Evolutionary conservation across 1,140 invertebrate genomes (phyloP).

Genomic region (Procambarus virginalis): DNA sequence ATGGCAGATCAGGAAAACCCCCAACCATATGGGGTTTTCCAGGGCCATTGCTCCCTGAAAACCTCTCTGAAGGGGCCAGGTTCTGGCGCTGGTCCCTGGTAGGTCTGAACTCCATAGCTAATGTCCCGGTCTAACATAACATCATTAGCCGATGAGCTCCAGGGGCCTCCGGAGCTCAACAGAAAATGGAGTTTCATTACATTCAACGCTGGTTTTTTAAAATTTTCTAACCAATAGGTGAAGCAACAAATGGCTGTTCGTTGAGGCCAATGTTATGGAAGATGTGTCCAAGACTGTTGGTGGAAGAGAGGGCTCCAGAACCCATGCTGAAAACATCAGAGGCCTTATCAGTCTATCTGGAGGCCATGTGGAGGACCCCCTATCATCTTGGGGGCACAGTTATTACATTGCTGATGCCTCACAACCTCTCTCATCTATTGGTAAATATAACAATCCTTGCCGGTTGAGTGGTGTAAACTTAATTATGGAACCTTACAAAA

Average conservation of each 20-base stretch:
- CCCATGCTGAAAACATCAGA: slow-evolving; percentile 23
- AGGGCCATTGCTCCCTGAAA: no score
- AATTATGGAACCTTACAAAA: no score
- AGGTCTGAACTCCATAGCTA: no score
- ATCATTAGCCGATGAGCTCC: no score
- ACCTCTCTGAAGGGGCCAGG: no score
- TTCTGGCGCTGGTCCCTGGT: no score
- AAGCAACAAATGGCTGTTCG: neutral
- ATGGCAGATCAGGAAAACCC: no score
- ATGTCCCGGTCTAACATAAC: no score
- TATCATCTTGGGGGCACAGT: slow-evolving; percentile 23
- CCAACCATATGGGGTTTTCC: no score
- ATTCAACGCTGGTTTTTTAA: no score
- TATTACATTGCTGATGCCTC: slow-evolving; percentile 45
- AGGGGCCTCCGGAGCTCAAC: no score
- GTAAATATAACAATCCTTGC: neutral
- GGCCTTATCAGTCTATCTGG: slow-evolving; percentile 38
- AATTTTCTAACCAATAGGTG: neutral
- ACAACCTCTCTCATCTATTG: slow-evolving; percentile 20
- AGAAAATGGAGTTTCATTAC: no score
- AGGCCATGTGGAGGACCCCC: slow-evolving; percentile 17
- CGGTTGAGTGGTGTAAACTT: neutral
- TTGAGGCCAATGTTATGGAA: neutral
- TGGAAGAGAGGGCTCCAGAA: neutral
- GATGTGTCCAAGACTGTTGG: neutral